Conservation (phyloP, 2,113 vertebrate species). For the Pithys albifrons region DNA sequence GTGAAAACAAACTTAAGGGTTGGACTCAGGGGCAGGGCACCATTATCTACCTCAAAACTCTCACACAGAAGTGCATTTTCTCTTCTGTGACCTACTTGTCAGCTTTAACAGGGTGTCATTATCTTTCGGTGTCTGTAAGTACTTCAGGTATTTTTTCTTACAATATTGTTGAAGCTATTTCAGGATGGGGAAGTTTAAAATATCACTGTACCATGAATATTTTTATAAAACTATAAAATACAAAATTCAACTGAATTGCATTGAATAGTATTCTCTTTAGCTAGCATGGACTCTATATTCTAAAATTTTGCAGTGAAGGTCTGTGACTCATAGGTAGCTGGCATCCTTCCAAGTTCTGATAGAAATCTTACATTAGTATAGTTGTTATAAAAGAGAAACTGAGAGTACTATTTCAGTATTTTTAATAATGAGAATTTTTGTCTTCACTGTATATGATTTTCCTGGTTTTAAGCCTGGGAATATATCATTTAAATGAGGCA, state of each 20-base stretch:
- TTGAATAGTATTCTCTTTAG: background rate
- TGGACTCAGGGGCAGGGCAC: background rate
- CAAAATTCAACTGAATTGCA: background rate
- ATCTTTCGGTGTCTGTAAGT: background rate
- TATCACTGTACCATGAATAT: background rate
- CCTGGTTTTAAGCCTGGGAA: background rate
- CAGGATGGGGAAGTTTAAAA: background rate
- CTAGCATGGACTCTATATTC: background rate
- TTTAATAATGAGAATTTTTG: background rate
- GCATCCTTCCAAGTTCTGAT: background rate
- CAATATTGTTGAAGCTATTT: background rate
- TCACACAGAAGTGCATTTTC: background rate
- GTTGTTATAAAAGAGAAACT: background rate
- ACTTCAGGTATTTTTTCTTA: background rate
- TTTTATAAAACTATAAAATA: background rate
- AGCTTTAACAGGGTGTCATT: background rate
- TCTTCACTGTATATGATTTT: background rate
- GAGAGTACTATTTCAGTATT: background rate
- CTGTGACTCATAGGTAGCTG: background rate
- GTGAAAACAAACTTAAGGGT: background rate
- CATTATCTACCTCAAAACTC: background rate
- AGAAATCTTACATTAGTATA: background rate
- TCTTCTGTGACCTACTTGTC: background rate
- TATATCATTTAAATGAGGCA: background rate
- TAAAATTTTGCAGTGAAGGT: background rate